Conservation (phyloP, 2,888 invertebrate genomes). For the Epistrophe grossulariae region DNA sequence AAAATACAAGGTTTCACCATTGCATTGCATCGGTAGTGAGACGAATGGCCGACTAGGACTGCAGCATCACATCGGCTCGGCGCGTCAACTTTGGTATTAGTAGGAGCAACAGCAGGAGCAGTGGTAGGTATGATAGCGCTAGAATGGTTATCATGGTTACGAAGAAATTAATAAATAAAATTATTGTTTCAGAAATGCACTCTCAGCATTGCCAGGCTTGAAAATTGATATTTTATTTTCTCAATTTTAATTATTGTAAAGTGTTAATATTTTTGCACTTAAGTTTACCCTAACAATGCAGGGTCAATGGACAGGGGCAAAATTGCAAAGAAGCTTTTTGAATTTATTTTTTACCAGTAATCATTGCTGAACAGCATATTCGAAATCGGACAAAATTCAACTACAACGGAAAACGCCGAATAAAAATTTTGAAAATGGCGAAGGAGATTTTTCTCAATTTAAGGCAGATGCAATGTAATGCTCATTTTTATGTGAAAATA, state of each 20-base stretch:
- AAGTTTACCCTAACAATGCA: too few relatives aligned
- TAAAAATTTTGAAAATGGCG: too few relatives aligned
- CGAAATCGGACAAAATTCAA: too few relatives aligned
- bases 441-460: too few relatives aligned
- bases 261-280: too few relatives aligned
- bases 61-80: slow-evolving; percentile 27
- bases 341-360: too few relatives aligned
- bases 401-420: too few relatives aligned
- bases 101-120: slow-evolving; percentile 16
- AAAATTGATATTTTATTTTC: background rate
- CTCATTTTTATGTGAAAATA: too few relatives aligned
- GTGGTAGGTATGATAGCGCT: slow-evolving; percentile 1
- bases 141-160: slow-evolving; percentile 29
- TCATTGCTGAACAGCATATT: too few relatives aligned
- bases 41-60: slow-evolving; percentile 41
- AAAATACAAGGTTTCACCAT: slow-evolving; percentile 57
- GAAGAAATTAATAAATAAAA: slow-evolving; percentile 66
- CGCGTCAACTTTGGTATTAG: slow-evolving; percentile 27
- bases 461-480: too few relatives aligned
- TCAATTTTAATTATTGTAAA: background rate
- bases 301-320: too few relatives aligned
- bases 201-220: background rate
- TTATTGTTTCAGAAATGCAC: slow-evolving; percentile 36
- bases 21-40: slow-evolving; percentile 31
- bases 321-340: too few relatives aligned